Conservation (phyloP, 2,113 vertebrate species). For the Macrotis lagotis region DNA sequence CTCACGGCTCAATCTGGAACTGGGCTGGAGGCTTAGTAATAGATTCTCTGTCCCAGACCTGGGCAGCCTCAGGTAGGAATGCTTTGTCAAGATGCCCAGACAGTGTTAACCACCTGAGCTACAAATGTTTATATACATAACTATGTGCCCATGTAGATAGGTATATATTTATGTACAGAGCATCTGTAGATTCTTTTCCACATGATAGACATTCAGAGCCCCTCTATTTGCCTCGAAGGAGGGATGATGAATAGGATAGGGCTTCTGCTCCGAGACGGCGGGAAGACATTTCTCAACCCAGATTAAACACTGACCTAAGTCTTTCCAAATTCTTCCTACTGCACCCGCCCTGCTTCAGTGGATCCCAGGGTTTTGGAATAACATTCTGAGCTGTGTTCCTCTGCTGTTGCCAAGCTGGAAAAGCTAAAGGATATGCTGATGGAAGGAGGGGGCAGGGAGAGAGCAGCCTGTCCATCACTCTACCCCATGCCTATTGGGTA, state of each 20-base stretch:
- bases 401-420: slow-evolving; percentile 61
- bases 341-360: slow-evolving; percentile 23
- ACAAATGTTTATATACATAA: not conserved
- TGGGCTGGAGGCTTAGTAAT: no score
- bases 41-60: not conserved
- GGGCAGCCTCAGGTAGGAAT: not conserved
- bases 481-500: not conserved
- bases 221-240: not conserved
- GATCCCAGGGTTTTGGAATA: slow-evolving; percentile 38
- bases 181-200: not conserved
- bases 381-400: slow-evolving; percentile 53
- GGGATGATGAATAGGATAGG: not conserved
- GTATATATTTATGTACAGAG: not conserved
- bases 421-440: slow-evolving; percentile 39
- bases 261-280: slow-evolving; percentile 29
- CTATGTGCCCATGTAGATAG: not conserved
- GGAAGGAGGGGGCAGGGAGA: not conserved
- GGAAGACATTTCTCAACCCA: slow-evolving; percentile 48
- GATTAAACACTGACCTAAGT: slow-evolving; percentile 70
- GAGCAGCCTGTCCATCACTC: not conserved
- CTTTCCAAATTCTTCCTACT: slow-evolving; percentile 65
- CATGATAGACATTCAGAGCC: not conserved
- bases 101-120: not conserved
- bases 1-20: not conserved
- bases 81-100: not conserved